A percentile compares a stretch with the other conserved stretches of the same genome.
phyloP scores from a whole-genome alignment of 1,140 invertebrate genomes.

The Drosophila lacertosa region DNA sequence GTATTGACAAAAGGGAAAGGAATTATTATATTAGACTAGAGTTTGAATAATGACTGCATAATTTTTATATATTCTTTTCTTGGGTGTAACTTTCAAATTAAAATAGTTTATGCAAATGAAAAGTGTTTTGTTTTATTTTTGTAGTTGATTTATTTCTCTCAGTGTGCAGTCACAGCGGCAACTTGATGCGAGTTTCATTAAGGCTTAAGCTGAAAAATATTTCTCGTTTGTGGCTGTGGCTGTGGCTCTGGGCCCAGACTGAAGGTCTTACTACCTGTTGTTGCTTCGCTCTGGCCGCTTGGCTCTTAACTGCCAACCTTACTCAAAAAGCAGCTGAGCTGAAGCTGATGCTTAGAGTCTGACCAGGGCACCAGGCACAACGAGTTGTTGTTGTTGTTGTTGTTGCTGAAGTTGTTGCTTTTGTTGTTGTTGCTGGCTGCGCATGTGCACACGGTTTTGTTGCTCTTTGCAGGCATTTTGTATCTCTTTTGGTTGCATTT shows the following conservation, averaged over 20 bases:
- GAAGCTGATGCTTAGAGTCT: conserved; percentile 42
- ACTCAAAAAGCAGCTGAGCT: conserved; percentile 61
- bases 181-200: conserved; percentile 82
- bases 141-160: neutral
- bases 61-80: no score
- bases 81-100: no score
- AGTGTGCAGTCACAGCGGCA: conserved; percentile 47
- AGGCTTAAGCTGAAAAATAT: conserved; percentile 70
- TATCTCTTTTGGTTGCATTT: conserved; percentile 76
- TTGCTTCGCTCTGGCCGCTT: conserved; percentile 13
- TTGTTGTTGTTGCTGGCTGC: conserved; percentile 53
- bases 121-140: no score
- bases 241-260: conserved; percentile 25
- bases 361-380: conserved; percentile 10
- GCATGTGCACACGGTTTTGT: conserved; percentile 59
- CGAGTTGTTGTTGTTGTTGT: conserved; percentile 19
- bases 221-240: conserved; percentile 56
- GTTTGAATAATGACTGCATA: no score
- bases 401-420: conserved; percentile 27
- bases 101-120: no score
- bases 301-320: conserved; percentile 48
- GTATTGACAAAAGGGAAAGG: no score
- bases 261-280: conserved; percentile 79
- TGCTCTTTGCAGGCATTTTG: conserved; percentile 50
- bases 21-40: no score